Evolutionary conservation across 2,113 vertebrate species (phyloP).

Genomic region (Nestor notabilis): DNA sequence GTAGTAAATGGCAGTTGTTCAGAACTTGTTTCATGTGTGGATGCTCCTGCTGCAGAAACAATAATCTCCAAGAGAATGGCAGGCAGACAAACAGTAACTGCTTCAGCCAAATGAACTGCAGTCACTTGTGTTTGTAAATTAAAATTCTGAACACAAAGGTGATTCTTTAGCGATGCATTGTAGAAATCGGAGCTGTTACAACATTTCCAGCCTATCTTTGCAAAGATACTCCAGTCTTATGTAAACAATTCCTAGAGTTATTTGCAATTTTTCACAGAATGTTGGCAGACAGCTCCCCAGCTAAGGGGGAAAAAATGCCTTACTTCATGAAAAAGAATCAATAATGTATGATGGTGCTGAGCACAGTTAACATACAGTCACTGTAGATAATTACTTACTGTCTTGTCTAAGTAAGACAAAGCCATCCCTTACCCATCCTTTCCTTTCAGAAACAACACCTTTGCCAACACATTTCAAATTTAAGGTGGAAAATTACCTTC

Average conservation of each 20-base stretch:
- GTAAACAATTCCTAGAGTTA: conserved; percentile 3
- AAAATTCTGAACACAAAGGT: not conserved
- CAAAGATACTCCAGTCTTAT: not conserved
- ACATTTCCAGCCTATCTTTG: not conserved
- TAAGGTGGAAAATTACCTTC: not conserved
- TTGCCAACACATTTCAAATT: not conserved
- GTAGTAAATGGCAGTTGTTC: not conserved
- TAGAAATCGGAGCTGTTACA: not conserved
- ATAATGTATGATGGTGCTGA: not conserved
- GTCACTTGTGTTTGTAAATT: not conserved
- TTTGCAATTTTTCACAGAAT: conserved; percentile 1
- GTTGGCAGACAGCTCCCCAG: not conserved
- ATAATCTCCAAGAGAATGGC: not conserved
- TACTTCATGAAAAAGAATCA: conserved; percentile 2
- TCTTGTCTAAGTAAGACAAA: not conserved
- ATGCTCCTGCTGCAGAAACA: not conserved
- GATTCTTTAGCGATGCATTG: not conserved
- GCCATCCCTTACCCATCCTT: not conserved
- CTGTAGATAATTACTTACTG: not conserved
- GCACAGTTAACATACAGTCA: not conserved
- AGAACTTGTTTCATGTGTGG: not conserved
- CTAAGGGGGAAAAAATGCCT: not conserved
- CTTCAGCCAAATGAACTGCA: not conserved
- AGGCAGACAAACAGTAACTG: not conserved
- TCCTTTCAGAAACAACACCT: not conserved